phyloP scores from a whole-genome alignment of 2,113 vertebrate genomes.

The Cricetomys ansorgei region DNA sequence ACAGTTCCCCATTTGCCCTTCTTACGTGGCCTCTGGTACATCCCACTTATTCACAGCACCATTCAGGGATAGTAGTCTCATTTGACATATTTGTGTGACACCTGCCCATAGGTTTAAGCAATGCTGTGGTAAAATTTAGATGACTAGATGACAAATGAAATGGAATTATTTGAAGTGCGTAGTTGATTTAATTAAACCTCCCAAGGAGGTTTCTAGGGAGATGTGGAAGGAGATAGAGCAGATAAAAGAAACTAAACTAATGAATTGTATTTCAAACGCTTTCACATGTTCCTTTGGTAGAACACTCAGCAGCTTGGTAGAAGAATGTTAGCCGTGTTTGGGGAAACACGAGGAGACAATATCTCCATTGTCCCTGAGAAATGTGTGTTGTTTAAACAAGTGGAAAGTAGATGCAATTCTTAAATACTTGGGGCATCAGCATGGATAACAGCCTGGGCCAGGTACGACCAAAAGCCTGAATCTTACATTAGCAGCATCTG shows the following conservation, averaged over 20 bases:
- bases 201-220: neutral
- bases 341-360: neutral
- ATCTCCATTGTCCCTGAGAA: neutral
- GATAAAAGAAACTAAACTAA: slow-evolving; percentile 21
- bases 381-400: neutral
- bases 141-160: neutral
- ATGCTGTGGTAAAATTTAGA: neutral
- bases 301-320: neutral
- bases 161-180: neutral
- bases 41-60: neutral
- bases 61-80: neutral
- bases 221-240: neutral
- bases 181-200: neutral
- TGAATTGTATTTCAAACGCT: neutral
- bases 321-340: neutral
- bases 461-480: neutral
- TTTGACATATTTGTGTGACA: neutral
- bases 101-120: neutral
- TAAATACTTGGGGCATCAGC: neutral
- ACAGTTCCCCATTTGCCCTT: neutral
- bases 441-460: neutral
- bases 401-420: neutral
- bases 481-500: neutral
- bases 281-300: neutral
- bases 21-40: neutral